Conservation (phyloP, 2,797 vertebrate genomes). For the Eidolon dupreanum region DNA sequence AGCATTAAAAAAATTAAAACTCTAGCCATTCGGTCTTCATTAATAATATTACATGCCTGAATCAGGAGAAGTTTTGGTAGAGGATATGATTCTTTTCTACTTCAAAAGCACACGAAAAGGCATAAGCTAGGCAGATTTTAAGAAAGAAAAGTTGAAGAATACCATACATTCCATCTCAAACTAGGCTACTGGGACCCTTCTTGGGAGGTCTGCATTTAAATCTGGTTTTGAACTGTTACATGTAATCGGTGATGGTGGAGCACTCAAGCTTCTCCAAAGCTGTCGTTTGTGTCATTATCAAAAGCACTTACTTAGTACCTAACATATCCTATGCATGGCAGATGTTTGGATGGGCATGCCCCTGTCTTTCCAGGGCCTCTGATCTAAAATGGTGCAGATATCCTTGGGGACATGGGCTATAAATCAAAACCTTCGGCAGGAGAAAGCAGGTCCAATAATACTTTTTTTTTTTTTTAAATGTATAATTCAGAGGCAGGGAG, state of each 20-base stretch:
- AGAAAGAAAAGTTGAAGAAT: slow-evolving; percentile 51
- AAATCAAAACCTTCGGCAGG: background rate
- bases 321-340: background rate
- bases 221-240: background rate
- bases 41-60: slow-evolving; percentile 21
- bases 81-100: background rate
- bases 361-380: background rate
- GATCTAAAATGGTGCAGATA: background rate
- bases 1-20: background rate
- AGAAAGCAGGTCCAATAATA: background rate
- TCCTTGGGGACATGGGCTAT: background rate
- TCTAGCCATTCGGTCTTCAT: background rate
- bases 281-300: background rate
- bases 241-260: background rate
- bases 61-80: slow-evolving; percentile 4
- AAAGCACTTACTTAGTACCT: slow-evolving; percentile 16
- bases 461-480: background rate
- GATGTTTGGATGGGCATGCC: background rate
- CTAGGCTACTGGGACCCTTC: background rate
- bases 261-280: background rate
- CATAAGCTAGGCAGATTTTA: slow-evolving; percentile 26
- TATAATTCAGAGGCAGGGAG: background rate
- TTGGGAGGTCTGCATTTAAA: slow-evolving; percentile 61
- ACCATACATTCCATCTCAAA: slow-evolving; percentile 13
- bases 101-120: slow-evolving; percentile 60